A percentile compares a stretch with the other conserved stretches of the same genome.
phyloP scores from a whole-genome alignment of 35 echinoderm and acorn worm species.

The Holothuria glaberrima region DNA sequence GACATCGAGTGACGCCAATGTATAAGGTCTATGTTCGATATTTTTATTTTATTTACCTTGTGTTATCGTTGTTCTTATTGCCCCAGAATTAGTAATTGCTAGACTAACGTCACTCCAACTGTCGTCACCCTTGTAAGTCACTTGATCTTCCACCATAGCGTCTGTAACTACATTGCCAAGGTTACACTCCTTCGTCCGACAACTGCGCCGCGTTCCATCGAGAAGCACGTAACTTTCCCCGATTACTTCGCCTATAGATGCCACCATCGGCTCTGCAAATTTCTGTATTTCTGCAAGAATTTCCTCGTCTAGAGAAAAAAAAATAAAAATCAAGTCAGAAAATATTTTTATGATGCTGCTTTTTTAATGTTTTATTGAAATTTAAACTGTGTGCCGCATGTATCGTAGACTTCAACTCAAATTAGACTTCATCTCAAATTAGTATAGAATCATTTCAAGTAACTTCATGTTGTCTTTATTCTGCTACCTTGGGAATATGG shows the following conservation, averaged over 20 bases:
- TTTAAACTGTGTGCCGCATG: too few species aligned
- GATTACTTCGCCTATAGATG: constrained; percentile 37
- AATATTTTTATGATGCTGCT: too few species aligned
- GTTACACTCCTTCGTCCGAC: constrained; percentile 73
- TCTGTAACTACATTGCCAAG: constrained; percentile 74
- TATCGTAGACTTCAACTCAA: too few species aligned
- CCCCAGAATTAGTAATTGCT: constrained; percentile 68
- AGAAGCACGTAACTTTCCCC: constrained; percentile 71
- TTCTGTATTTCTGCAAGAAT: constrained; percentile 23
- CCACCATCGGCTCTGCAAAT: constrained; percentile 36
- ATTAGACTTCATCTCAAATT: too few species aligned
- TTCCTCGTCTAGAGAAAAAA: constrained; percentile 2
- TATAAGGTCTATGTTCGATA: too few species aligned
- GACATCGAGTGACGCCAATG: too few species aligned
- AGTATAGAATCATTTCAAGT: too few species aligned
- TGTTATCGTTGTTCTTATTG: constrained; percentile 54
- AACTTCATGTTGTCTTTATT: too few species aligned
- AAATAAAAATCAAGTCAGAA: too few species aligned
- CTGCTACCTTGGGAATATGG: too few species aligned
- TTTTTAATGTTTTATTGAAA: too few species aligned
- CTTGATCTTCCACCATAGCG: constrained; percentile 54
- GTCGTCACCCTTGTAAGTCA: constrained; percentile 39
- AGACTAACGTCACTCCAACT: constrained; percentile 74
- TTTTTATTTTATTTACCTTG: constrained; percentile 23
- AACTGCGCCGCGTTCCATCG: constrained; percentile 43